These are phyloP conservation scores for Pithys albifrons DNA, from an alignment of 2,113 vertebrate species.

Conservation along the genomic window DNA sequence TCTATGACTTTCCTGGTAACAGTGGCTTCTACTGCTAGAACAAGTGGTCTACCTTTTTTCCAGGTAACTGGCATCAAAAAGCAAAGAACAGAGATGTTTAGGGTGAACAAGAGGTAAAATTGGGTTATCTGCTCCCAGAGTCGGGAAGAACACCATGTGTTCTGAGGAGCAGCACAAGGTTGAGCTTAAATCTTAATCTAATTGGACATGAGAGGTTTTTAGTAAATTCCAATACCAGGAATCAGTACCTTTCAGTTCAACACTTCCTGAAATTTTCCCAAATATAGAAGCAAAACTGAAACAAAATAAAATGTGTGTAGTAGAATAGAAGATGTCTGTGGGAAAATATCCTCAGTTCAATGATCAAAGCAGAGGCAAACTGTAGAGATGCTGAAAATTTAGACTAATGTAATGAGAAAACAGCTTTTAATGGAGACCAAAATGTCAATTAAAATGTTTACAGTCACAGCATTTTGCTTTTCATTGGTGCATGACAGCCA, in stretches of 20 bases:
- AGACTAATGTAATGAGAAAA: background rate
- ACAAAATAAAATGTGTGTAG: background rate
- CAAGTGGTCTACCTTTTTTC: accelerated
- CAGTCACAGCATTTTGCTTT: background rate
- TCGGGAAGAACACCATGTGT: background rate
- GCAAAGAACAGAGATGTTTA: background rate
- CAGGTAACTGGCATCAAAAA: background rate
- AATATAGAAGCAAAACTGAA: background rate
- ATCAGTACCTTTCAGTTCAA: background rate
- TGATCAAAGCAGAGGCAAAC: background rate
- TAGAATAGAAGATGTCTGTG: background rate
- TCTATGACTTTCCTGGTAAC: background rate
- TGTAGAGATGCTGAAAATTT: background rate
- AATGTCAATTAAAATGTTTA: background rate
- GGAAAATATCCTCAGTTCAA: background rate
- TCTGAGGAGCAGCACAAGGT: background rate
- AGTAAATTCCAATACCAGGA: background rate
- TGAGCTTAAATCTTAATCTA: background rate
- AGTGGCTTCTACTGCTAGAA: background rate
- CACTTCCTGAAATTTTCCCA: background rate
- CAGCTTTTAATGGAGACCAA: background rate
- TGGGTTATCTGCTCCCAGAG: background rate
- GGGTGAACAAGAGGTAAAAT: background rate
- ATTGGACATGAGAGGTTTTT: background rate
- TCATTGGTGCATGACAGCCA: background rate